A percentile compares a stretch with the other conserved stretches of the same genome.
Conservation (phyloP, 2,888 invertebrate species). For the Mesochorus sp. region DNA sequence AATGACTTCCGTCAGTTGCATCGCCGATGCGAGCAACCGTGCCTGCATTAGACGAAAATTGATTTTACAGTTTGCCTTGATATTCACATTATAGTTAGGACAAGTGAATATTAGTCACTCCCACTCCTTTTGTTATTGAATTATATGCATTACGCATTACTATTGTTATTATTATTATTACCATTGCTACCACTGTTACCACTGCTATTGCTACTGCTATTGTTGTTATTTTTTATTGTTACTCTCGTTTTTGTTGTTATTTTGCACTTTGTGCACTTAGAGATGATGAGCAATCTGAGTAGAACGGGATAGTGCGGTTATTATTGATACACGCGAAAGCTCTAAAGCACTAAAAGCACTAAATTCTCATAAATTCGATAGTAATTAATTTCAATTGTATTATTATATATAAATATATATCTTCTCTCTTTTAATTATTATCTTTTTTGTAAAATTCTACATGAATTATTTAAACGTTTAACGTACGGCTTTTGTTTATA, state of each 20-base stretch:
- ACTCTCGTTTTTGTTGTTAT: neutral
- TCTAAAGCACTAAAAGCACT: no score
- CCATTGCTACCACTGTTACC: no score
- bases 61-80: conserved; percentile 57
- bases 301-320: neutral
- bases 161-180: neutral
- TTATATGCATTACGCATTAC: neutral
- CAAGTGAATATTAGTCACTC: conserved; percentile 15
- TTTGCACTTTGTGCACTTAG: conserved; percentile 2
- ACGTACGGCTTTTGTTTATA: neutral
- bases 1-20: conserved; percentile 73
- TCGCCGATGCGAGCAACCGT: conserved; percentile 69
- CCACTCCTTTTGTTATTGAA: neutral
- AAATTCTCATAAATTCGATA: neutral
- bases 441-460: neutral
- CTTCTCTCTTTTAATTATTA: neutral
- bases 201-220: no score
- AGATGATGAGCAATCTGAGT: neutral
- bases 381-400: neutral
- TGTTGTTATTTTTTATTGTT: no score
- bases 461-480: neutral
- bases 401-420: neutral
- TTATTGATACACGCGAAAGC: no score
- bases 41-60: conserved; percentile 69
- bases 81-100: conserved; percentile 26